These are phyloP conservation scores for Microchrysa polita DNA, from an alignment of 2,888 invertebrate genomes.

Conservation along the genomic window DNA sequence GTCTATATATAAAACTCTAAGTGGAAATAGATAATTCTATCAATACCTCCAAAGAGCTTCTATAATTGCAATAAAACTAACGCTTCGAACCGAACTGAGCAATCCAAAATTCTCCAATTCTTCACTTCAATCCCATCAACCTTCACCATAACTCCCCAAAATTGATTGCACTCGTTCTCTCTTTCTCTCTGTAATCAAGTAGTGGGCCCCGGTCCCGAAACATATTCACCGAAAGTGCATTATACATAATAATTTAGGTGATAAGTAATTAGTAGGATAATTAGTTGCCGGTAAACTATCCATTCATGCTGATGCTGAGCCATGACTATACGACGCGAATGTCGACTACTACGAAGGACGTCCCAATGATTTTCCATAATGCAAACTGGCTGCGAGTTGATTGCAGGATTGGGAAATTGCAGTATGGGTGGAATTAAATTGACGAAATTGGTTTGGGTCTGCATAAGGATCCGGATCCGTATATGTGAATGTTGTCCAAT, in stretches of 20 bases:
- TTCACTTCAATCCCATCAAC: neutral
- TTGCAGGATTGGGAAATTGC: too few species aligned
- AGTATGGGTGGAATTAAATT: neutral
- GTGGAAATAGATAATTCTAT: too few species aligned
- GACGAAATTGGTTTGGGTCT: neutral
- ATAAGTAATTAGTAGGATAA: slow-evolving; percentile 50
- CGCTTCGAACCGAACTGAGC: too few species aligned
- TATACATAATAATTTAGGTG: slow-evolving; percentile 50
- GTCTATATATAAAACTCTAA: too few species aligned
- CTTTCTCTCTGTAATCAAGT: slow-evolving; percentile 19
- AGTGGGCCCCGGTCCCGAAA: neutral
- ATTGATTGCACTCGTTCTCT: slow-evolving; percentile 40
- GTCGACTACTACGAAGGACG: too few species aligned
- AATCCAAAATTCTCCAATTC: too few species aligned
- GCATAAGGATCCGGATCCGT: neutral
- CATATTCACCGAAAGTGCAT: slow-evolving; percentile 24
- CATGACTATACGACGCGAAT: neutral
- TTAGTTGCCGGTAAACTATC: slow-evolving; percentile 45
- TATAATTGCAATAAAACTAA: too few species aligned
- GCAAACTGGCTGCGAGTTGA: too few species aligned
- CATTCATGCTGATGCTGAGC: neutral
- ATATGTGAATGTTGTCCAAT: slow-evolving; percentile 41
- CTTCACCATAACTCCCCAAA: slow-evolving; percentile 4
- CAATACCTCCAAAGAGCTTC: too few species aligned
- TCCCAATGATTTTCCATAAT: too few species aligned